Conservation (phyloP, 2,888 invertebrate species). For the Lasioglossum zephyrum region DNA sequence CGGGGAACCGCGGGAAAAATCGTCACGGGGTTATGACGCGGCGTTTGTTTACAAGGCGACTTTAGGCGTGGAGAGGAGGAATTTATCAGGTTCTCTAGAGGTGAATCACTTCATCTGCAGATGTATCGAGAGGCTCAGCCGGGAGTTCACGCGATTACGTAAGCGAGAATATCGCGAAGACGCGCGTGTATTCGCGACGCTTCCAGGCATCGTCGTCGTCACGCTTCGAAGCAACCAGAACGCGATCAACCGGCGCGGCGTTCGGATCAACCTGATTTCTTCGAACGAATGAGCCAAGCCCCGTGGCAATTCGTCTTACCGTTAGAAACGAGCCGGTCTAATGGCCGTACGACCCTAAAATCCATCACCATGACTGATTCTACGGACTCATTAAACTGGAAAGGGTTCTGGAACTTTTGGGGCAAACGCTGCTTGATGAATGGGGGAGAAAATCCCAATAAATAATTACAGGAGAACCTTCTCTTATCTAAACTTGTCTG, state of each 20-base stretch:
- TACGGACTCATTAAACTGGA: not conserved
- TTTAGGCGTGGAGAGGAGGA: not conserved
- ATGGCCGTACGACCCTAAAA: constrained; percentile 6
- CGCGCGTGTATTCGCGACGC: constrained; percentile 38
- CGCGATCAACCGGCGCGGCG: not conserved
- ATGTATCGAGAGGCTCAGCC: constrained; percentile 19
- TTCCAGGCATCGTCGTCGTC: constrained; percentile 16
- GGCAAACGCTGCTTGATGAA: not conserved
- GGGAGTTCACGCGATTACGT: constrained; percentile 37
- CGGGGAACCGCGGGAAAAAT: not conserved
- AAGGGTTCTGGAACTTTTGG: not conserved
- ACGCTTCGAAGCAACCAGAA: not conserved
- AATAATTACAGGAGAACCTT: constrained; percentile 4
- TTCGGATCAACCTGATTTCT: not conserved
- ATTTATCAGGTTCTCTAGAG: constrained; percentile 25
- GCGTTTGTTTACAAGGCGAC: constrained; percentile 29
- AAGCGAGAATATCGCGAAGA: not conserved
- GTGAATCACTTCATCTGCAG: constrained; percentile 37
- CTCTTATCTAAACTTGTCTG: not conserved
- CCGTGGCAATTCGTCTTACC: constrained; percentile 7
- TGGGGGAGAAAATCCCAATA: not conserved
- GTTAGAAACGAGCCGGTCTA: not conserved
- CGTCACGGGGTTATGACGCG: not conserved
- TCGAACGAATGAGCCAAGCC: not conserved
- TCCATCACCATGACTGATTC: constrained; percentile 13